These are phyloP conservation scores for Sitodiplosis mosellana DNA, from an alignment of 1,140 invertebrate genomes.

Conservation along the genomic window DNA sequence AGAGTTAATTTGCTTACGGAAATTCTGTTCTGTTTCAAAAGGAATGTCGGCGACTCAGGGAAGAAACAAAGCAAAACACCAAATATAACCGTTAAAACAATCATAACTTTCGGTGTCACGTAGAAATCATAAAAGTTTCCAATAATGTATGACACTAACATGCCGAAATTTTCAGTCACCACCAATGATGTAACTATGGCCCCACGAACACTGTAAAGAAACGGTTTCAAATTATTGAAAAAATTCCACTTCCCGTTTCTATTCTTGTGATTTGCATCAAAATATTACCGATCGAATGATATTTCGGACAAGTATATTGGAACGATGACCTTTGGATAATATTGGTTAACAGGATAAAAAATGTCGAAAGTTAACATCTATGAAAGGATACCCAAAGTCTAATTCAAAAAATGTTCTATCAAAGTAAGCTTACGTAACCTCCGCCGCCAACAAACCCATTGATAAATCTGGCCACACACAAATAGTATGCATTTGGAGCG, in stretches of 20 bases:
- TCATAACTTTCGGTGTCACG: slow-evolving; percentile 19
- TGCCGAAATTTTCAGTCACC: slow-evolving; percentile 38
- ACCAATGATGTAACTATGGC: slow-evolving; percentile 33
- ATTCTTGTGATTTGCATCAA: not conserved
- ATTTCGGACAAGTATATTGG: slow-evolving; percentile 28
- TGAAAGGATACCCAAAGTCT: too few relatives aligned
- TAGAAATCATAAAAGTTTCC: slow-evolving; percentile 28
- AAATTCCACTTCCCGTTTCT: not conserved
- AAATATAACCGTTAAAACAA: slow-evolving; percentile 8
- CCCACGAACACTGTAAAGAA: slow-evolving; percentile 31
- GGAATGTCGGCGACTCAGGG: slow-evolving; percentile 12
- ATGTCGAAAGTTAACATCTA: too few relatives aligned
- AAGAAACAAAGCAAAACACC: slow-evolving; percentile 8
- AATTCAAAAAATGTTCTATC: too few relatives aligned
- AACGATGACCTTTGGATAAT: too few relatives aligned
- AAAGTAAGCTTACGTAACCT: slow-evolving; percentile 17
- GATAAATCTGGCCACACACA: slow-evolving; percentile 24
- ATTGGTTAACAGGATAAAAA: too few relatives aligned
- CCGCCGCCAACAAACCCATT: slow-evolving; percentile 25
- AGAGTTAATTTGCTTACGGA: not conserved
- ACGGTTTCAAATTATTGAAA: not conserved
- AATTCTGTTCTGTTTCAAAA: slow-evolving; percentile 6
- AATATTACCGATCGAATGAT: slow-evolving; percentile 15
- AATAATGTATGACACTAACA: slow-evolving; percentile 32
- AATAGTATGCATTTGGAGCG: slow-evolving; percentile 12